These are phyloP conservation scores for Mastigias papua DNA, from an alignment of 30 jellyfish, hydroid and myxozoan genomes.

Conservation along the genomic window DNA sequence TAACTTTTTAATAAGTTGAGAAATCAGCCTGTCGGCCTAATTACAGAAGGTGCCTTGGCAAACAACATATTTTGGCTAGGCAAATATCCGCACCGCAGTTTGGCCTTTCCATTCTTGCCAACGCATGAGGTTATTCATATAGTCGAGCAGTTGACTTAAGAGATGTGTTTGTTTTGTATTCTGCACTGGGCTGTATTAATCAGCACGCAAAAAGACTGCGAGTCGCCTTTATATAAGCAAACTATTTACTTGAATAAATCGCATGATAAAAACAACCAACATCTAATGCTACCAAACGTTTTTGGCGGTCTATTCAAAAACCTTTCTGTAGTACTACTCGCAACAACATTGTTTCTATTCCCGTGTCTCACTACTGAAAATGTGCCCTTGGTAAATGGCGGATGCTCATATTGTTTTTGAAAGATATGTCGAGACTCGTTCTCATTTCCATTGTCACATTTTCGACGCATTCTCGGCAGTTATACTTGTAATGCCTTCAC, in stretches of 20 bases:
- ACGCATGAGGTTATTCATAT: slow-evolving; percentile 76
- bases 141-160: slow-evolving; percentile 43
- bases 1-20: slow-evolving; percentile 64
- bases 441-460: background rate
- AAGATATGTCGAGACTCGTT: background rate
- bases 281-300: background rate
- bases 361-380: background rate
- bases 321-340: background rate
- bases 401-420: background rate
- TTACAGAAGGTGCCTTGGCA: slow-evolving; percentile 73
- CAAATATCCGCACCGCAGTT: slow-evolving; percentile 74
- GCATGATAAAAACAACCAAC: background rate
- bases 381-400: background rate
- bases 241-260: slow-evolving; percentile 5
- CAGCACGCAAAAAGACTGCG: slow-evolving; percentile 23
- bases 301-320: slow-evolving; percentile 22
- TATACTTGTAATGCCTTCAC: background rate
- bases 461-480: background rate
- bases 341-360: background rate
- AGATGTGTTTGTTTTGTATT: slow-evolving; percentile 55
- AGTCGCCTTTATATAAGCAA: slow-evolving; percentile 59
- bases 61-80: slow-evolving; percentile 74
- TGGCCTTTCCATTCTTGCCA: slow-evolving; percentile 77
- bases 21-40: slow-evolving; percentile 79
- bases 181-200: slow-evolving; percentile 41